Evolutionary conservation across 1,140 invertebrate genomes (phyloP).

Genomic region (Orius insidiosus): DNA sequence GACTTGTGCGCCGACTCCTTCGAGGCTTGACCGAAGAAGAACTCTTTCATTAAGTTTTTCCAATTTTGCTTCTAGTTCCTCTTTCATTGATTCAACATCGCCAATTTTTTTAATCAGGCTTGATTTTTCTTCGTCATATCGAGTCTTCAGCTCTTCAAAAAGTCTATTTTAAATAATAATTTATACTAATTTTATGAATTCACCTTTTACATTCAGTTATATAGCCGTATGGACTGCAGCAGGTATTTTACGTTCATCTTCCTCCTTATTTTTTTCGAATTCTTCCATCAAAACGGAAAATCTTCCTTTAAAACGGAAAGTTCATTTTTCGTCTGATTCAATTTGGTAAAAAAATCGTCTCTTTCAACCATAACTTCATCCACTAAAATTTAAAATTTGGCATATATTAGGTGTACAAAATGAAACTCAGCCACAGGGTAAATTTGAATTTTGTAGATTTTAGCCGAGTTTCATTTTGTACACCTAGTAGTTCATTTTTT

Average conservation of each 20-base stretch:
- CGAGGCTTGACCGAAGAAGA: constrained; percentile 28
- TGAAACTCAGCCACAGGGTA: too few relatives aligned
- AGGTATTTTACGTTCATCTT: constrained; percentile 33
- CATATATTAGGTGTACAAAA: too few relatives aligned
- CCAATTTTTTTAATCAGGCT: constrained; percentile 27
- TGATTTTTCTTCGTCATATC: constrained; percentile 37
- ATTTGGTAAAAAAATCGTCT: constrained; percentile 38
- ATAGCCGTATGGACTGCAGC: constrained; percentile 32
- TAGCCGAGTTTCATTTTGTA: too few relatives aligned
- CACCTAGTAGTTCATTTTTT: too few relatives aligned
- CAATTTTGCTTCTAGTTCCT: constrained; percentile 28
- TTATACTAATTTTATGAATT: too few relatives aligned
- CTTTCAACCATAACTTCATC: constrained; percentile 37
- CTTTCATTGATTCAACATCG: constrained; percentile 26
- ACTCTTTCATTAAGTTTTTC: constrained; percentile 28
- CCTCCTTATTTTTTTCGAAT: constrained; percentile 32
- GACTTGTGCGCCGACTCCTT: constrained; percentile 29
- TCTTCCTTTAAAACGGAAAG: constrained; percentile 35
- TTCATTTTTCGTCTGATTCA: constrained; percentile 32
- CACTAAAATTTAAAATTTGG: constrained; percentile 28
- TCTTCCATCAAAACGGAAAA: constrained; percentile 31
- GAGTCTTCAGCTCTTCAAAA: constrained; percentile 40
- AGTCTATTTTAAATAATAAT: too few relatives aligned
- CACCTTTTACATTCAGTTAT: constrained; percentile 42
- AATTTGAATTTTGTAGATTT: too few relatives aligned